A percentile compares a stretch with the other conserved stretches of the same genome.
Conservation (phyloP, 2,113 vertebrate species). For the Mystacornis crossleyi region DNA sequence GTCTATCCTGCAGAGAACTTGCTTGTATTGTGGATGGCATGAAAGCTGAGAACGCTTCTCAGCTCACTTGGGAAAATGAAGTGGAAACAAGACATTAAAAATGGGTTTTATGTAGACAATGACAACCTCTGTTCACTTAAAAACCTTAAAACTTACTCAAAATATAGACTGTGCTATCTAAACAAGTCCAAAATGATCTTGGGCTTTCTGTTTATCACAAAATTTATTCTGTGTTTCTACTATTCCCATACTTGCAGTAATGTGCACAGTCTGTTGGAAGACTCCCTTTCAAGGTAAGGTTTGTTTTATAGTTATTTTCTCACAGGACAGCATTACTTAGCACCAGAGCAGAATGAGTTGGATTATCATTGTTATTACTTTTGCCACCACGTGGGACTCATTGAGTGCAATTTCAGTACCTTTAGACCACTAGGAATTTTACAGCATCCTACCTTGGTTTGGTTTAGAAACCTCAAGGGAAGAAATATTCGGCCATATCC, state of each 20-base stretch:
- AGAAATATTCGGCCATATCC: constrained; percentile 96
- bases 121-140: not conserved
- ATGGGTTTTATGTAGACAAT: constrained; percentile 26
- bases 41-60: not conserved
- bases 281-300: not conserved
- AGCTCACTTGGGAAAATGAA: constrained; percentile 35
- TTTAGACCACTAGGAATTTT: constrained; percentile 74
- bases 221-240: not conserved
- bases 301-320: constrained; percentile 13
- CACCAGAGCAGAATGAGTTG: not conserved
- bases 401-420: constrained; percentile 49
- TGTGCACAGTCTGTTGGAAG: not conserved
- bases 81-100: constrained; percentile 37
- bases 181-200: not conserved
- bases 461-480: constrained; percentile 99
- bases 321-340: not conserved
- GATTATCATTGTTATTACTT: not conserved
- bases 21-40: not conserved
- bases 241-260: not conserved
- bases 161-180: not conserved
- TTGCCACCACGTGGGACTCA: not conserved
- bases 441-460: constrained; percentile 96
- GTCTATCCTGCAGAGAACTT: not conserved
- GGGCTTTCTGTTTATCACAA: not conserved
- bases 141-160: not conserved